phyloP scores from a whole-genome alignment of 2,113 vertebrate genomes.

The Platysternon megacephalum region DNA sequence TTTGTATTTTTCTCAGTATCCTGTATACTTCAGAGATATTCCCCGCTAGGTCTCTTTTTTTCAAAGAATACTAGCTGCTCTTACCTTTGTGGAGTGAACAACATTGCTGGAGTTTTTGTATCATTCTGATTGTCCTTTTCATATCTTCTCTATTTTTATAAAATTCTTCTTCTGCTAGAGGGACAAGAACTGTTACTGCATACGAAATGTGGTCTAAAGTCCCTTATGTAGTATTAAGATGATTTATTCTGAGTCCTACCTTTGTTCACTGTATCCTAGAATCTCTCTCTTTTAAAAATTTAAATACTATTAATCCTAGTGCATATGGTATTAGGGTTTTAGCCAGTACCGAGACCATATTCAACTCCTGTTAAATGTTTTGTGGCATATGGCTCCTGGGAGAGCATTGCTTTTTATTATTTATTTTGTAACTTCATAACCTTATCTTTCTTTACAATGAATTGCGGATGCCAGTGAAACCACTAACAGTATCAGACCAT shows the following conservation, averaged over 20 bases:
- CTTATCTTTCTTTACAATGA: slow-evolving; percentile 48
- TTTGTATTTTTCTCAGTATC: neutral
- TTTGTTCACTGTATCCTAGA: slow-evolving; percentile 14
- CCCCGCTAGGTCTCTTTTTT: neutral
- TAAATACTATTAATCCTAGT: slow-evolving; percentile 39
- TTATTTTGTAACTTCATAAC: slow-evolving; percentile 30
- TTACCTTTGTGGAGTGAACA: neutral
- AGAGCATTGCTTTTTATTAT: neutral
- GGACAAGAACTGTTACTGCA: neutral
- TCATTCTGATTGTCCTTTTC: neutral
- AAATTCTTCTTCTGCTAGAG: neutral
- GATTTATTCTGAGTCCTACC: slow-evolving; percentile 26
- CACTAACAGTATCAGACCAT: slow-evolving; percentile 49
- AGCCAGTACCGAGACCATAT: neutral
- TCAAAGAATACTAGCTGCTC: neutral
- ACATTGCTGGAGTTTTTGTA: neutral
- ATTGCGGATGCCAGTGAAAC: slow-evolving; percentile 56
- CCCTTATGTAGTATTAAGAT: neutral
- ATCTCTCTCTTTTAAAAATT: neutral
- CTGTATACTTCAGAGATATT: neutral
- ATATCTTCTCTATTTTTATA: neutral
- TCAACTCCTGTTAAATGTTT: neutral
- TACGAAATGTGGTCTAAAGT: neutral
- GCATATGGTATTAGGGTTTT: slow-evolving; percentile 23
- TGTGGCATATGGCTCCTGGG: neutral